A percentile compares a stretch with the other conserved stretches of the same genome.
Conservation (phyloP, 2,888 invertebrate species). For the Pheosia gnoma region DNA sequence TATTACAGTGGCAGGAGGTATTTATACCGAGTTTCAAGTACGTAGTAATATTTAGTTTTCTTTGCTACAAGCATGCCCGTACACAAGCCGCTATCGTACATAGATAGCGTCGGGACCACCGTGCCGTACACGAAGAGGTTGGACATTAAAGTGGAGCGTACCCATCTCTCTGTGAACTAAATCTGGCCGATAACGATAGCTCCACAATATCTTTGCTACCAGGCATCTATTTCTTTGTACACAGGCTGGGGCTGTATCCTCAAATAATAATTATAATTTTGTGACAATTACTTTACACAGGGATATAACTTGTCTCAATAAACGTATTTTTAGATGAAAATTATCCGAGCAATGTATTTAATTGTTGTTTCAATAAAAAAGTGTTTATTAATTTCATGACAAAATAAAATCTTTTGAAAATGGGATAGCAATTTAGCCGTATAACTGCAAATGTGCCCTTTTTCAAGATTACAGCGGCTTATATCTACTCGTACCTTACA, state of each 20-base stretch:
- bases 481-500: constrained; percentile 9
- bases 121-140: constrained; percentile 54
- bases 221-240: constrained; percentile 66
- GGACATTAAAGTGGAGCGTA: constrained; percentile 64
- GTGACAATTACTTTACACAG: constrained; percentile 18
- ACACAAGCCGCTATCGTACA: constrained; percentile 41
- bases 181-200: constrained; percentile 62
- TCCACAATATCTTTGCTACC: constrained; percentile 60
- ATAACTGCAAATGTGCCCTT: too few species aligned
- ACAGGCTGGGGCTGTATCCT: constrained; percentile 61
- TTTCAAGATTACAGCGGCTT: background rate
- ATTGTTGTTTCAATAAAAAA: too few species aligned
- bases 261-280: constrained; percentile 51
- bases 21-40: too few species aligned
- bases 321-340: too few species aligned
- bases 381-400: too few species aligned
- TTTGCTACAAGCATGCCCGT: constrained; percentile 15
- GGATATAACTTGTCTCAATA: too few species aligned
- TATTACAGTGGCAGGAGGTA: too few species aligned
- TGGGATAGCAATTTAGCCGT: too few species aligned
- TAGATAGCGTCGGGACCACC: constrained; percentile 44
- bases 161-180: constrained; percentile 68
- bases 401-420: too few species aligned
- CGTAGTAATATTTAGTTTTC: background rate
- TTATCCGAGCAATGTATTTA: too few species aligned